Evolutionary conservation across 2,113 vertebrate species (phyloP), one percentile per base, ranked within the genome.

Genomic region (Epinephelus cyanopodus): DNA sequence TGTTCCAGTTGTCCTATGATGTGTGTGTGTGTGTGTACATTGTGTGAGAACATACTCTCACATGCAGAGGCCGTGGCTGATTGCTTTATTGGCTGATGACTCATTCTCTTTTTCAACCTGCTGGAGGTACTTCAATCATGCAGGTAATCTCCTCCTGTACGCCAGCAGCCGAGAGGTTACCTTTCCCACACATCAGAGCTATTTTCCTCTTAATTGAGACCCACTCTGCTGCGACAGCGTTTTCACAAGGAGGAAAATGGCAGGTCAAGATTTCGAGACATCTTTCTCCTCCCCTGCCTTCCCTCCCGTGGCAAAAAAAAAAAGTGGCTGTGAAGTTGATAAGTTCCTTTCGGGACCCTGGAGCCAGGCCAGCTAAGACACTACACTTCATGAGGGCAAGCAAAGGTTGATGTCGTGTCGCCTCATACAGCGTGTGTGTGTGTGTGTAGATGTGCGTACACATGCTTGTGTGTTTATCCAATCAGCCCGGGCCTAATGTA

Each of bases 121-220:
- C 83, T 87, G 79, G 82, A 85, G 87, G 71, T 81, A 65, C 75
- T 89, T 88, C 84, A 90, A 77, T 91, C 89, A 90, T 23, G 54
- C 79, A 78, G 80, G 73, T 91, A 87, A 91, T 90, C 87, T 82
- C 76, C 81, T 71, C 73, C 82, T 65, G 57, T 74, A 52, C 25
- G 57, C 74, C 19, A 5, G 62, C 82, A 77, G 89, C 76, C 33
- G 23, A 84, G 87, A 90, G 89, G 87, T 92, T 90, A 91, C 74
- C 79, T 77, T 89, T 64, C 72, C 87, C 88, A 84, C 88, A 87
- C 82, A 88, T 87, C 87, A 81, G 53, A 78, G 86, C 82, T 74
- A 81, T 85, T 88, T 88, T 81, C 80, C 79, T 89, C 86, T 87
- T 92, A 90, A 92, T 91, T 91, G 90, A 95, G 87, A 90, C 77